A percentile compares a stretch with the other conserved stretches of the same genome.
phyloP scores from a whole-genome alignment of 2,113 vertebrate species.

The Megaptera novaeangliae region DNA sequence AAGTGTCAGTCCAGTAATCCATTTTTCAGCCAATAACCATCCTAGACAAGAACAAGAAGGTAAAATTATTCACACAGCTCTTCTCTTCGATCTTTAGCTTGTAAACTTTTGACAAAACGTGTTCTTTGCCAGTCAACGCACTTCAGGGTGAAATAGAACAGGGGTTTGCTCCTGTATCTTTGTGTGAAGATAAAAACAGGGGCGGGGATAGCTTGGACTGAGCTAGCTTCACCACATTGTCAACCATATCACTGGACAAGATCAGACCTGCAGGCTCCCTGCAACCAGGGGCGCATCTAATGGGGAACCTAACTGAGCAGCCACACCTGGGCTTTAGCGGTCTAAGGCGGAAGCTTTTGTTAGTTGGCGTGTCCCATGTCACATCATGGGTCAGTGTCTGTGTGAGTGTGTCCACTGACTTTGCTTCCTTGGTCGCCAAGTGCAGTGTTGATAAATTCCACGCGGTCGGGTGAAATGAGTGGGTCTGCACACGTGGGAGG shows the following conservation, averaged over 20 bases:
- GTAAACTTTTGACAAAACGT: background rate
- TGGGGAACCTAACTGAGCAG: background rate
- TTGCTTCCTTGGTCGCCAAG: background rate
- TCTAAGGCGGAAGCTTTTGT: background rate
- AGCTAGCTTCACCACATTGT: background rate
- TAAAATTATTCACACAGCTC: background rate
- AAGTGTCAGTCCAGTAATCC: background rate
- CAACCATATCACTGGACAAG: background rate
- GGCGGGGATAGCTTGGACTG: background rate
- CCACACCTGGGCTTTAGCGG: background rate
- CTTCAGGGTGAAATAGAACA: background rate
- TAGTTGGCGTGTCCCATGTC: background rate
- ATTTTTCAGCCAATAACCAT: background rate
- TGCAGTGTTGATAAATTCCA: background rate
- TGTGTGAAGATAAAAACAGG: background rate
- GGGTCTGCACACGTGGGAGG: background rate
- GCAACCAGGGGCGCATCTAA: rapidly evolving
- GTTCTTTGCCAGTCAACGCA: background rate
- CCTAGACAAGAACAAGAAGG: background rate
- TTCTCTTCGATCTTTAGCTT: background rate
- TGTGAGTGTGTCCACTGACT: background rate
- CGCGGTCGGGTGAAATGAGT: background rate
- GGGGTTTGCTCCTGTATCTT: background rate
- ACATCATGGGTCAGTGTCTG: background rate
- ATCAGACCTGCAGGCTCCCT: background rate